Base-by-base conservation (phyloP, 2,797 vertebrate genomes). In the Notamacropus eugenii region DNA sequence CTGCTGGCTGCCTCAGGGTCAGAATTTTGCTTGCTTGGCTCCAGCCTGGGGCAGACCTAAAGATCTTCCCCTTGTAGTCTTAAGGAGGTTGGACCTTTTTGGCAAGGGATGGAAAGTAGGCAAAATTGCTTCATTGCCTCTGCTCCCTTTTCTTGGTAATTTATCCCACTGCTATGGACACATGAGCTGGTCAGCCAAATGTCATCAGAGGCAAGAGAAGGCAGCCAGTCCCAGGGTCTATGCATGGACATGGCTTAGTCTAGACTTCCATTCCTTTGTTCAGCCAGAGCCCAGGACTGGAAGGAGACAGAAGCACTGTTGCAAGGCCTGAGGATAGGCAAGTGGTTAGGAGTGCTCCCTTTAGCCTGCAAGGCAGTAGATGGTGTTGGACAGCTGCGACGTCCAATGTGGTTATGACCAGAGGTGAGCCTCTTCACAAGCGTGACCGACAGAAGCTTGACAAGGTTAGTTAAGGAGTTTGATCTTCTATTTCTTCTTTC, bases 391-490 rank as follows among this genome's bases (percentile, higher is more conserved):
- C 10, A 82, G 4, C 40, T 87, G 22, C 12, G 22, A 87, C 8
- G n/a, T 46, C 40, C 40, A 27, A 87, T 12, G 1, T 24, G 19
- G 19, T 11, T 87, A 24, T 24, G 74, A 24, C 40, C 19, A 82
- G 40, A 27, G 74, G 22, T 0, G 3, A 22, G 40, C 24, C 9
- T 46, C 40, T 87, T 57, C 4, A 50, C 40, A 12, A 50, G 40
- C 3, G 40, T 12, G 74, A 40, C 24, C 22, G 27, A 10, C 9
- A 27, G 74, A 24, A 46, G 2, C 8, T 24, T 46, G 40, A 22
- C 40, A 24, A 8, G 46, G 87, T 93, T 94, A 94, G 55, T 96
- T 96, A 93, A 95, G 97, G 92, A 92, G 57, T 94, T 94, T 93
- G 96, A 94, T 94, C 95, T 87, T 55, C 22, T 28, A 54, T 57